Base-by-base conservation (phyloP, 2,888 invertebrate species). In the Cheilosia vulpina region DNA sequence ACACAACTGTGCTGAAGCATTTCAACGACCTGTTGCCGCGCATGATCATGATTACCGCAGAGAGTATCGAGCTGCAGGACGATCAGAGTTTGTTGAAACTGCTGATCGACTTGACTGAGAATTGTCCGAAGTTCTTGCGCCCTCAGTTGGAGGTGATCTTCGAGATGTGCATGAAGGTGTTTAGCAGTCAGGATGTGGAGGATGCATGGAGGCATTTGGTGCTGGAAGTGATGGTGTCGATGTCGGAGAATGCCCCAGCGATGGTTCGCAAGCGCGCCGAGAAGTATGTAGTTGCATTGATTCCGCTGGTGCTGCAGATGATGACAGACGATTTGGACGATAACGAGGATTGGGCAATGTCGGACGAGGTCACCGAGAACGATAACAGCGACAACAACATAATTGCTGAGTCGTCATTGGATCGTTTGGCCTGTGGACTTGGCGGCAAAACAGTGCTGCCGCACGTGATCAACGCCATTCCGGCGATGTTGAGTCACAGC, bases 241-340 rank as follows among this genome's bases (percentile, higher is more conserved):
- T 92, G 87, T 95, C 98, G 55, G 99, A 99, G 93, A 97, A 97
- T 38, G 98, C 98, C 6, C 97, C 99, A 0, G 97, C 98, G 3
- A 98, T 98, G 97, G 96, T 99, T 50, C 95, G 99, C 77, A 99
- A 99, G 93, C 95, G 96, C 87, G 97, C 97, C 15, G 95, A 95
- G 38, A 96, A 96, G 90, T 98, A 97, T 88, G 94, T 99, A 87
- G 94, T 95, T 53, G 93, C 94, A 75, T 93, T 97, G 88, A 96
- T 98, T 60, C 97, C 97, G 0, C 94, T 97, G 81, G 95, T 98
- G 88, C 93, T 99, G 87, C 95, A 96, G 93, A 96, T 99, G 95
- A 97, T 99, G 97, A 97, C 98, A 63, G 97, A 98, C 89, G 98
- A 98, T 89, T 93, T 98, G 75, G 98, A 98, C 50, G 98, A 98